phyloP scores from a whole-genome alignment of 2,797 vertebrate genomes.

The Lepus oiostolus region DNA sequence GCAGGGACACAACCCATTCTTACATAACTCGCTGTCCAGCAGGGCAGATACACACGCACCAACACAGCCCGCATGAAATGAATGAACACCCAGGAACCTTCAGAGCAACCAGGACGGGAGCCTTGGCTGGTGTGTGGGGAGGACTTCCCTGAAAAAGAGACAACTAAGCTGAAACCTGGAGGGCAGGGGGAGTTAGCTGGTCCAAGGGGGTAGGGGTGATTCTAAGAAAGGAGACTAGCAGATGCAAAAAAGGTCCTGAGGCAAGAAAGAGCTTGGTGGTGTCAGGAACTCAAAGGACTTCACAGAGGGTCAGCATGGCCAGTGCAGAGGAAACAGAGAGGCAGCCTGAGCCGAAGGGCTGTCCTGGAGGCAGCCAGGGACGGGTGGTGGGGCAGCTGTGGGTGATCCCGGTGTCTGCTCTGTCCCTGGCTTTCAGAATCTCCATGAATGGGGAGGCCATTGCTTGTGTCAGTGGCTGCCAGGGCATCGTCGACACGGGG shows the following conservation, averaged over 20 bases:
- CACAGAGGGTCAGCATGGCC: background rate
- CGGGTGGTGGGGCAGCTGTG: accelerated
- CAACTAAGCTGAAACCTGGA: background rate
- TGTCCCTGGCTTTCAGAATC: conserved; percentile 48
- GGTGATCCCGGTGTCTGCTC: background rate
- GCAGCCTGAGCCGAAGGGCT: background rate
- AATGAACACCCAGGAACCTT: background rate
- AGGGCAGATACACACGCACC: background rate
- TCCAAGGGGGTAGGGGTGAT: background rate
- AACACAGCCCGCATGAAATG: background rate
- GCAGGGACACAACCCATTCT: background rate
- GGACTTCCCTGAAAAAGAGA: background rate
- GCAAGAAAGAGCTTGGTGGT: too few relatives aligned
- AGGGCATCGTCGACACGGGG: conserved; percentile 62
- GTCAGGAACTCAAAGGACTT: background rate
- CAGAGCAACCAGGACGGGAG: background rate
- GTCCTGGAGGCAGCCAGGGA: background rate
- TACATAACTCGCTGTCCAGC: background rate
- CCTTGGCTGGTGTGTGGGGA: background rate
- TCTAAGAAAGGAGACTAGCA: background rate
- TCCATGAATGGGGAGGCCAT: background rate
- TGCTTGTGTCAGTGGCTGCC: conserved; percentile 41
- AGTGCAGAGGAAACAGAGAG: background rate
- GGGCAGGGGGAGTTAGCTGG: background rate
- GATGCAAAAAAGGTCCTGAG: background rate